These are phyloP conservation scores for Etheostoma spectabile DNA, from an alignment of 2,113 vertebrate genomes.

Conservation along the genomic window DNA sequence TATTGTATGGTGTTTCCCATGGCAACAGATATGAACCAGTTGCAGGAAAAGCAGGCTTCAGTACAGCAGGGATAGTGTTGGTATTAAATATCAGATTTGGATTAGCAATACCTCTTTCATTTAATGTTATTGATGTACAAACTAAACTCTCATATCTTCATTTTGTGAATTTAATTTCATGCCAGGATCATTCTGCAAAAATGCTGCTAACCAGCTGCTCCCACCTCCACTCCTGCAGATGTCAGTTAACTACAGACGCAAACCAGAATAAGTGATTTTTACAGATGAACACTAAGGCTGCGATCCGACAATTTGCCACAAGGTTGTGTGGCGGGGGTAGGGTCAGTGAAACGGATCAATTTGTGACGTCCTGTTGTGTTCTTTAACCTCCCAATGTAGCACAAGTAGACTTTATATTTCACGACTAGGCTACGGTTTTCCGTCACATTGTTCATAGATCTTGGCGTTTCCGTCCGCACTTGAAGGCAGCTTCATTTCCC, in stretches of 20 bases:
- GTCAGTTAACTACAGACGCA: background rate
- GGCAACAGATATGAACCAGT: background rate
- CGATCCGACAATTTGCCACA: no score
- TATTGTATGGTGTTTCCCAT: background rate
- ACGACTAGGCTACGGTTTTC: no score
- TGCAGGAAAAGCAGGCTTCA: background rate
- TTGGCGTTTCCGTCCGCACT: no score
- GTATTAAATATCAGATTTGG: background rate
- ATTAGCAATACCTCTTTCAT: background rate
- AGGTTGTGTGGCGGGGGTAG: no score
- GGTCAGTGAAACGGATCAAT: no score
- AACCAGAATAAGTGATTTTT: background rate
- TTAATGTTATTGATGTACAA: background rate
- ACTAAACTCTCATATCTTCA: background rate
- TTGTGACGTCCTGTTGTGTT: no score
- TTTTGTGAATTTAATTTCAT: background rate
- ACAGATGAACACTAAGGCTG: background rate
- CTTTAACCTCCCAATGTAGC: no score
- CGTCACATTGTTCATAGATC: no score
- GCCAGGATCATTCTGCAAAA: background rate
- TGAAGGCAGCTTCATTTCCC: no score
- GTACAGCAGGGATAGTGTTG: background rate
- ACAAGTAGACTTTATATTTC: no score
- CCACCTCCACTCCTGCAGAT: background rate
- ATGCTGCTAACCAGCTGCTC: background rate